Base-by-base conservation (phyloP, 2,113 vertebrate genomes). In the Propithecus coquereli region DNA sequence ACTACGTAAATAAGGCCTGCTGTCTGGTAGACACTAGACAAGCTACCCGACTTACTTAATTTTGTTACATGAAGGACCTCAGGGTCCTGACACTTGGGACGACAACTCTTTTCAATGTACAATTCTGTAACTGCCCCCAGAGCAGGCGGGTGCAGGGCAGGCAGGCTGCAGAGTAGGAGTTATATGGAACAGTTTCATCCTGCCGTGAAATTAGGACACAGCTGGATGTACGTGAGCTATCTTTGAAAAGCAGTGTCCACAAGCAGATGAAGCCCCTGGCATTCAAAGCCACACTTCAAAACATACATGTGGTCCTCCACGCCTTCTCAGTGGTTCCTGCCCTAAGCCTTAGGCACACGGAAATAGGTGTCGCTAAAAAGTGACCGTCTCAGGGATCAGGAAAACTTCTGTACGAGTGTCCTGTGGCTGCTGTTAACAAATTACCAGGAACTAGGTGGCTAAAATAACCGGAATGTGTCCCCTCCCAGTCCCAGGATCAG, bases 361-460 rank as follows among this genome's bases (percentile, higher is more conserved):
- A 45, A 32, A 50, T 2, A 0, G 22, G 16, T 11, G 17, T 30
- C 2, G 32, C 73, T 47, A 23, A 32, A 59, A 57, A 10, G 14
- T n/a, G 45, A 79, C 18, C 54, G 52, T 32, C 14, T 37, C 34
- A 3, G 14, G 6, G 10, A 16, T 54, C 37, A 16, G 23, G 37
- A 45, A 68, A 30, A 3, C 12, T 27, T 8, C 50, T 6, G 13
- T 10, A 47, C 12, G 54, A 23, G 8, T 8, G n/a, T 63, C 5
- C 43, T 40, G 43, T 2, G 8, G 23, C 16, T 2, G 0, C 6
- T 34, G 18, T 59, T n/a, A 23, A 30, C 32, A 3, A 37, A 11
- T 37, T 25, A 32, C 1, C 79, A 50, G 1, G 16, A 14, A 73
- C 1, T 1, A 8, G 0, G 3, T 40, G 32, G 43, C 40, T 73